These are phyloP conservation scores for Okapia johnstoni DNA, from an alignment of 2,113 vertebrate species.

Conservation along the genomic window DNA sequence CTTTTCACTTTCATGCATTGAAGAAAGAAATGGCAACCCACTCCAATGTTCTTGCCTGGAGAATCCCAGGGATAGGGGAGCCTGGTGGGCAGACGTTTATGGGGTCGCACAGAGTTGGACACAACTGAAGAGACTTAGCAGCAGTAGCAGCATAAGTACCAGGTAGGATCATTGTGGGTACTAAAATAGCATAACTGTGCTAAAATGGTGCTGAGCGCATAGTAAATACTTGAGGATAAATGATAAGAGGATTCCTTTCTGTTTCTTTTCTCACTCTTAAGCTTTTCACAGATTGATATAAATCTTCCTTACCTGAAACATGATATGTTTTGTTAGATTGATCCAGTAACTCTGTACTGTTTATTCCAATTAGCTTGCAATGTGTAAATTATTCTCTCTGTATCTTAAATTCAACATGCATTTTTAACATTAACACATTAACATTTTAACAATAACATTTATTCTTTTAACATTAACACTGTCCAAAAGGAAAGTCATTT, in stretches of 20 bases:
- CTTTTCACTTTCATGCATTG: too few relatives aligned
- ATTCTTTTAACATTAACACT: background rate
- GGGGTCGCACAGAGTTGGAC: too few relatives aligned
- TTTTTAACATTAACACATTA: background rate
- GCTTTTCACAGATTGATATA: background rate
- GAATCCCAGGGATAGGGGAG: too few relatives aligned
- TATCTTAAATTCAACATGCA: background rate
- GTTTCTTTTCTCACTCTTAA: background rate
- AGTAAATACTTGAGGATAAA: background rate
- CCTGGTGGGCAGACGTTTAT: too few relatives aligned
- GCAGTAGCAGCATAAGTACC: background rate
- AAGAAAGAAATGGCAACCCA: too few relatives aligned
- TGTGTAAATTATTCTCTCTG: background rate
- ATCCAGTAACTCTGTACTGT: background rate
- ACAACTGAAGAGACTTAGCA: too few relatives aligned
- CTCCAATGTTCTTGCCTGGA: too few relatives aligned
- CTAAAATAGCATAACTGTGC: background rate
- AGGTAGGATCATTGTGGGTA: background rate
- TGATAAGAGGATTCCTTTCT: background rate
- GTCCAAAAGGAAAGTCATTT: background rate
- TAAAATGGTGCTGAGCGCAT: background rate
- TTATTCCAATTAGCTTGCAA: background rate
- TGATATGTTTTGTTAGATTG: background rate
- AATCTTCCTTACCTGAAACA: background rate
- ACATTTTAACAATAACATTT: background rate